Percentiles rank a stretch among this genome's conserved stretches.
Evolutionary conservation across 1,140 invertebrate species (phyloP).

Genomic region (Drosophila paulistorum): DNA sequence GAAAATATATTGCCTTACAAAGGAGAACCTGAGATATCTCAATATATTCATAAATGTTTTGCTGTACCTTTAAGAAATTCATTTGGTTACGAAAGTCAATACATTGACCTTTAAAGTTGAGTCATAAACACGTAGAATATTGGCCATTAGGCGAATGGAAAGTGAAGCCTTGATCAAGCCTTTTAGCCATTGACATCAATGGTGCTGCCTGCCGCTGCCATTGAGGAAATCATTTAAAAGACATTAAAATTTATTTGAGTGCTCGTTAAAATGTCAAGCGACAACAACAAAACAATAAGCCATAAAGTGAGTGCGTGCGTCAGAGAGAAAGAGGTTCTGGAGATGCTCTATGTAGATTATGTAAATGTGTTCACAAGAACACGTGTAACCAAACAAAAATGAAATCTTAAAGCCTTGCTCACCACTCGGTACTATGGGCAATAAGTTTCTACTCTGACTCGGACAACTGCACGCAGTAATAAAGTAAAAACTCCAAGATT

Average conservation of each 20-base stretch:
- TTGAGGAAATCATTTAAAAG: constrained; percentile 72
- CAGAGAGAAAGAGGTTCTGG: constrained; percentile 31
- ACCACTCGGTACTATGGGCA: constrained; percentile 54
- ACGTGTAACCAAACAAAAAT: constrained; percentile 51
- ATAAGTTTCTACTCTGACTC: constrained; percentile 42
- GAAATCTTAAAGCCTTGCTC: constrained; percentile 44
- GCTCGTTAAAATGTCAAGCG: constrained; percentile 71
- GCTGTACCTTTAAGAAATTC: constrained; percentile 2
- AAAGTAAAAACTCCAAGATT: constrained; percentile 78
- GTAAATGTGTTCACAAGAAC: constrained; percentile 64
- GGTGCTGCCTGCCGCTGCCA: constrained; percentile 14
- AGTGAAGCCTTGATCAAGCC: constrained; percentile 56
- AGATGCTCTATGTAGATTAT: constrained; percentile 44
- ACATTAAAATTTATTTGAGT: constrained; percentile 77
- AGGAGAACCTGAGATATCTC: constrained; percentile 19
- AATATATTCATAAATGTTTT: constrained; percentile 35
- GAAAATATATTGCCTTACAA: not conserved
- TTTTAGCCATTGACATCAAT: constrained; percentile 17
- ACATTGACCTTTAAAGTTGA: constrained; percentile 28
- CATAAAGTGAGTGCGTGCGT: constrained; percentile 70
- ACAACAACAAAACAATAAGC: constrained; percentile 55
- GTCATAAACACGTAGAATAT: constrained; percentile 66
- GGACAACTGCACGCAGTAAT: constrained; percentile 62
- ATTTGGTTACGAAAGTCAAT: not conserved
- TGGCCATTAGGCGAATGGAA: constrained; percentile 43